Conservation (phyloP, 30 jellyfish, hydroid and myxozoan genomes). For the Aurelia coerulea region DNA sequence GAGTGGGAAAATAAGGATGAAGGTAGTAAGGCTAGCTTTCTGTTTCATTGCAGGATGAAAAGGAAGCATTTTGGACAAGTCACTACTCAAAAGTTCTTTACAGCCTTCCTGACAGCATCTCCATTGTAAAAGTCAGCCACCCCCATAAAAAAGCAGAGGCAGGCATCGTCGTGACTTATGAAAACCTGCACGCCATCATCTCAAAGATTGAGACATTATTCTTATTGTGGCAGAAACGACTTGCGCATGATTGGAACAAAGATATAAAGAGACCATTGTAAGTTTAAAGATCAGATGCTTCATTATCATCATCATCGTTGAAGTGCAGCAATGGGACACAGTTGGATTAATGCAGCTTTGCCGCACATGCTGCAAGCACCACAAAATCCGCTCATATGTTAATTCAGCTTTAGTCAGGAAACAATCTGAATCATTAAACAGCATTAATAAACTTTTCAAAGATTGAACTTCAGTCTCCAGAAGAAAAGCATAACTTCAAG, state of each 20-base stretch:
- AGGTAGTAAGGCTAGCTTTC: too few relatives aligned
- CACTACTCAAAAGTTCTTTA: slow-evolving; percentile 38
- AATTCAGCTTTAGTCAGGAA: too few relatives aligned
- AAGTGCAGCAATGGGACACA: too few relatives aligned
- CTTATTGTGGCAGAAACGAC: slow-evolving; percentile 58
- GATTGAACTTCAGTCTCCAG: too few relatives aligned
- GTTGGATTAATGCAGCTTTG: too few relatives aligned
- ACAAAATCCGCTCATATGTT: too few relatives aligned
- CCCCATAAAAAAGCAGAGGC: neutral
- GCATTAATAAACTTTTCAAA: too few relatives aligned
- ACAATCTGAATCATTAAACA: too few relatives aligned
- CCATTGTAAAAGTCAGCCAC: slow-evolving; percentile 10
- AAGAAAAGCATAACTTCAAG: too few relatives aligned
- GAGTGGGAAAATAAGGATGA: too few relatives aligned
- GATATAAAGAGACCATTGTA: slow-evolving; percentile 55
- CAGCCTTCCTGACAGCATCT: slow-evolving; percentile 60
- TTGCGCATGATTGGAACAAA: slow-evolving; percentile 60
- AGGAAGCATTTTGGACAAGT: slow-evolving; percentile 45
- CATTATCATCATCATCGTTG: too few relatives aligned
- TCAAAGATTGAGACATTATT: slow-evolving; percentile 44
- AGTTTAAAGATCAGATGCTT: neutral
- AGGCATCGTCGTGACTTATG: slow-evolving; percentile 15
- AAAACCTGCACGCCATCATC: slow-evolving; percentile 26
- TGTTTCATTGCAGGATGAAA: slow-evolving; percentile 39
- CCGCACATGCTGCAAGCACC: too few relatives aligned